A percentile compares a stretch with the other conserved stretches of the same genome.
Evolutionary conservation across 2,797 vertebrate genomes (phyloP).

Genomic region (Leptatherina wallacei): DNA sequence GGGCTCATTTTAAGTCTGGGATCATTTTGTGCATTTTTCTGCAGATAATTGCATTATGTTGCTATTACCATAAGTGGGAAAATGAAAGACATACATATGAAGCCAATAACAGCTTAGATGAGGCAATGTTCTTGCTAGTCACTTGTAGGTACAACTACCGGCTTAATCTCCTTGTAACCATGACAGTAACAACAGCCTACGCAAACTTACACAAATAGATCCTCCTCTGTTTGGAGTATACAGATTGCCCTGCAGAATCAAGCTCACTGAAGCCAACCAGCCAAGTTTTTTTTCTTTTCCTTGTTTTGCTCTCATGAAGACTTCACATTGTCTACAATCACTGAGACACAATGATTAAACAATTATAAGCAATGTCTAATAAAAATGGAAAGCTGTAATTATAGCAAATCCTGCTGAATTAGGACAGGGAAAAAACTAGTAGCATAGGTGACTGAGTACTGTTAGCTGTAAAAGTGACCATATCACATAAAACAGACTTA

Average conservation of each 20-base stretch:
- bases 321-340: constrained; percentile 75
- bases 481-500: neutral
- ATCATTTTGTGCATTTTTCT: constrained; percentile 46
- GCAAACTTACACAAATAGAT: constrained; percentile 67
- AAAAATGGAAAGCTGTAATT: neutral
- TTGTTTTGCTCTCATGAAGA: constrained; percentile 81
- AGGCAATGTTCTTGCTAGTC: constrained; percentile 45
- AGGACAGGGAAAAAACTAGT: neutral
- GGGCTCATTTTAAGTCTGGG: constrained; percentile 38
- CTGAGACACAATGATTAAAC: constrained; percentile 52
- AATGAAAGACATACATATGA: constrained; percentile 55
- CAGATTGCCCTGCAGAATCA: constrained; percentile 63
- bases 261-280: constrained; percentile 80
- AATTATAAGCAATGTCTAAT: neutral
- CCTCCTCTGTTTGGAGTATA: constrained; percentile 57
- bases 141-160: constrained; percentile 55
- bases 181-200: constrained; percentile 73
- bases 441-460: neutral
- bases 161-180: constrained; percentile 66
- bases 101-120: constrained; percentile 53
- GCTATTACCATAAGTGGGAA: constrained; percentile 56
- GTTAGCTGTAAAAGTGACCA: neutral
- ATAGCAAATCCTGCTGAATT: neutral
- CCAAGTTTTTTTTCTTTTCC: constrained; percentile 79
- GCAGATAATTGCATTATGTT: constrained; percentile 58